A percentile compares a stretch with the other conserved stretches of the same genome.
These are phyloP conservation scores for Ommatoiulus sabulosus DNA, from an alignment of 2,888 invertebrate genomes.

Conservation along the genomic window DNA sequence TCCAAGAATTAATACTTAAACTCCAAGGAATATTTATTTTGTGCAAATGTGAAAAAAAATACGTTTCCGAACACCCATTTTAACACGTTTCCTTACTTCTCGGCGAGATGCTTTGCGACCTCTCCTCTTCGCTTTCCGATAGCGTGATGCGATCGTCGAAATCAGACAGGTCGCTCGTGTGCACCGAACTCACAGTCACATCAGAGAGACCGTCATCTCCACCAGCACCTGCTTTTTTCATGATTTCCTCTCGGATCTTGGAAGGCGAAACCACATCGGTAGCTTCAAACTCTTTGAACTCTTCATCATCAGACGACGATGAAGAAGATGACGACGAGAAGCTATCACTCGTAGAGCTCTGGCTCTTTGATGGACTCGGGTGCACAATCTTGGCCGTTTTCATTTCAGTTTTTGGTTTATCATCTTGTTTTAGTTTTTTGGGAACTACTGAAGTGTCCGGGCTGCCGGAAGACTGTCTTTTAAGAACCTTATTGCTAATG, in stretches of 20 bases:
- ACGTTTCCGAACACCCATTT: too few species aligned
- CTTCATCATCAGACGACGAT: too few species aligned
- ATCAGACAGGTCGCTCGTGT: slow-evolving; percentile 69
- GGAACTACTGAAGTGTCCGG: neutral
- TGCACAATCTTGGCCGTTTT: neutral
- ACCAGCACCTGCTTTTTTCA: neutral
- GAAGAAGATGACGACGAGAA: neutral
- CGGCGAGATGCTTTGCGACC: slow-evolving; percentile 32
- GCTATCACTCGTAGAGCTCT: neutral
- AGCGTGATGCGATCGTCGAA: slow-evolving; percentile 65
- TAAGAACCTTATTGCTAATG: neutral
- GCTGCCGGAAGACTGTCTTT: neutral
- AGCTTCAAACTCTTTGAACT: neutral
- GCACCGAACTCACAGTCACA: slow-evolving; percentile 67
- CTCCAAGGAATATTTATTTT: too few species aligned
- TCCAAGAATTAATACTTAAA: too few species aligned
- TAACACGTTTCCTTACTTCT: slow-evolving; percentile 30
- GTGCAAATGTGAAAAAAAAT: too few species aligned
- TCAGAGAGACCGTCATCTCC: slow-evolving; percentile 63
- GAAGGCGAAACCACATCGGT: neutral
- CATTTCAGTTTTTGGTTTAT: neutral
- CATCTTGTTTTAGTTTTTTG: slow-evolving; percentile 15
- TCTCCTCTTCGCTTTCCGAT: slow-evolving; percentile 66
- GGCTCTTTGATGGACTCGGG: neutral
- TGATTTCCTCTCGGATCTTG: neutral